These are phyloP conservation scores for Unio pictorum DNA, from an alignment of 2,888 invertebrate species.

Conservation along the genomic window DNA sequence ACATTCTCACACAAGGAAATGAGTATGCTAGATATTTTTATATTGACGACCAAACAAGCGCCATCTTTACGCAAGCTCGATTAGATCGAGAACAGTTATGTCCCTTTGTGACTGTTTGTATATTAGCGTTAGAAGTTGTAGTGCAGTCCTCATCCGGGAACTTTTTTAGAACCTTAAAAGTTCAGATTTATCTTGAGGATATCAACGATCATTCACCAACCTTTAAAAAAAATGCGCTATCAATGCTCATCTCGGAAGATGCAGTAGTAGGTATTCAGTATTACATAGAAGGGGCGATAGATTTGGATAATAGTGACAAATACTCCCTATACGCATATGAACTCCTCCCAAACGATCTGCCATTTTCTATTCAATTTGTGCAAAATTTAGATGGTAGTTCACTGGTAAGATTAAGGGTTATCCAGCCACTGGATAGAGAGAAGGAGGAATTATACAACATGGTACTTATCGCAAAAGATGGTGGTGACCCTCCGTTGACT, in stretches of 20 bases:
- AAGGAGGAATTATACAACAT: constrained; percentile 86
- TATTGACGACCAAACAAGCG: constrained; percentile 32
- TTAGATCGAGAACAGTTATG: constrained; percentile 46
- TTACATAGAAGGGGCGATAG: constrained; percentile 45
- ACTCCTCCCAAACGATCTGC: constrained; percentile 24
- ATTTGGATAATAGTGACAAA: constrained; percentile 40
- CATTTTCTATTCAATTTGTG: constrained; percentile 21
- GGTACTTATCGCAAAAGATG: constrained; percentile 78
- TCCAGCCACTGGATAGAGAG: constrained; percentile 84
- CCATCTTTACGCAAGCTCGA: constrained; percentile 26
- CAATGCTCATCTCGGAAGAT: constrained; percentile 36
- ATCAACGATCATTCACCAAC: constrained; percentile 57
- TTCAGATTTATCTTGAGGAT: constrained; percentile 50
- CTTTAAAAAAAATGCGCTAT: constrained; percentile 36
- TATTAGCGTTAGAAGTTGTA: constrained; percentile 30
- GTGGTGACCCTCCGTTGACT: constrained; percentile 41
- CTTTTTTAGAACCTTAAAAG: constrained; percentile 52
- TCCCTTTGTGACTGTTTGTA: constrained; percentile 34
- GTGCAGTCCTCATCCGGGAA: constrained; percentile 40
- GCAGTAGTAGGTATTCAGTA: constrained; percentile 35
- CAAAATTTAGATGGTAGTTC: constrained; percentile 75
- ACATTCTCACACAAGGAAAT: constrained; percentile 39
- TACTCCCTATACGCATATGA: constrained; percentile 40
- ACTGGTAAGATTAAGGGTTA: constrained; percentile 81
- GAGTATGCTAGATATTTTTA: constrained; percentile 29